phyloP scores from a whole-genome alignment of 2,797 vertebrate species.

The Cossypha heuglini region DNA sequence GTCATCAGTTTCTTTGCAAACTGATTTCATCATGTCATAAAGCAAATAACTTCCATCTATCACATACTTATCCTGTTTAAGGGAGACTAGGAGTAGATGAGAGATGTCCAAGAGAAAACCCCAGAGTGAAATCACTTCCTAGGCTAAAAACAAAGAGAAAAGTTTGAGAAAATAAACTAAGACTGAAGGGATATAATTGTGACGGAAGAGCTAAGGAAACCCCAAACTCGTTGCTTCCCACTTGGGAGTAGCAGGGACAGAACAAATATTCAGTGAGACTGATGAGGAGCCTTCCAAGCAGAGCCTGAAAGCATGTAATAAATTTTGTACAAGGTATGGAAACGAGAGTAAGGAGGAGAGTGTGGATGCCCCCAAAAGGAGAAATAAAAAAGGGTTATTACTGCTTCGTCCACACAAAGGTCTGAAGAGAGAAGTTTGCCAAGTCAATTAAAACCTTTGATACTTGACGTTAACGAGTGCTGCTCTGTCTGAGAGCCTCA shows the following conservation, averaged over 20 bases:
- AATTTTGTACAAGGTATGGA: not conserved
- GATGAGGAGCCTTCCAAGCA: not conserved
- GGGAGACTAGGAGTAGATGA: not conserved
- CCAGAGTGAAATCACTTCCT: not conserved
- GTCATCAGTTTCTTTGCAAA: not conserved
- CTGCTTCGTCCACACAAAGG: not conserved
- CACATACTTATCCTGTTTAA: not conserved
- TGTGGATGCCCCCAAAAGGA: not conserved
- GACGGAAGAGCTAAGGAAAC: not conserved
- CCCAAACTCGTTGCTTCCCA: not conserved
- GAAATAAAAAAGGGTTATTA: not conserved
- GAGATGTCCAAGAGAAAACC: not conserved
- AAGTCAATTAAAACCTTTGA: not conserved
- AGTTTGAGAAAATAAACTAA: not conserved
- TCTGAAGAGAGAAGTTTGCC: not conserved
- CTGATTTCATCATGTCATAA: not conserved
- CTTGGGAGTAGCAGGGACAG: not conserved
- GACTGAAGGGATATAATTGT: not conserved
- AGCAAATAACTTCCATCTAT: constrained; percentile 4
- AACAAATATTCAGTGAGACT: not conserved
- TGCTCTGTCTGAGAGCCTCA: not conserved
- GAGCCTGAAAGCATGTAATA: not conserved
- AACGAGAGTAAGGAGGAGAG: not conserved
- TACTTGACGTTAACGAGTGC: not conserved
- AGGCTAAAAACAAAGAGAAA: not conserved